Conservation (phyloP, 37 sponge, comb jelly and placozoan species). For the Hexactinellida sp. region DNA sequence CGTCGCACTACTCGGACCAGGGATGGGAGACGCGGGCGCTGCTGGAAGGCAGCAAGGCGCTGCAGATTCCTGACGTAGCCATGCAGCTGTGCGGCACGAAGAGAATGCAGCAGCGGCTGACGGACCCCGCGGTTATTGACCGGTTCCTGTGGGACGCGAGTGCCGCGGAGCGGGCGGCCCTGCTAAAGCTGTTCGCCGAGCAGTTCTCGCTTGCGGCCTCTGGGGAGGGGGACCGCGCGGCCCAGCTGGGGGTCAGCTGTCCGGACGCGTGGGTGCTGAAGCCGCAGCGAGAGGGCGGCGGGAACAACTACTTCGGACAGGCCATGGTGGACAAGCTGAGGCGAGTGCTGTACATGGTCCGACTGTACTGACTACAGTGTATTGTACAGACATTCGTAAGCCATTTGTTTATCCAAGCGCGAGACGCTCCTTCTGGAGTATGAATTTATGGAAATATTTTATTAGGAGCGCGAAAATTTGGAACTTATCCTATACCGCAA, state of each 20-base stretch:
- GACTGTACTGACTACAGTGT: too few species aligned
- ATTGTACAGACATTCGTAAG: too few species aligned
- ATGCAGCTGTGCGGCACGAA: constrained; percentile 3
- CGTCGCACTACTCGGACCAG: neutral
- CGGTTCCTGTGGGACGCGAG: neutral
- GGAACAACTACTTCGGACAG: constrained; percentile 26
- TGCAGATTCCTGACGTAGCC: neutral
- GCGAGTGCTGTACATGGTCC: too few species aligned
- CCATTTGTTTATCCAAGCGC: too few species aligned
- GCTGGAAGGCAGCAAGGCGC: neutral
- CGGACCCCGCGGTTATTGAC: neutral
- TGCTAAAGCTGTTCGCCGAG: neutral
- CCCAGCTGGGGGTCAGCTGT: neutral
- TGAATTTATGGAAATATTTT: too few species aligned
- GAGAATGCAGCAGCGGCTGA: constrained; percentile 1
- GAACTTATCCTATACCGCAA: too few species aligned
- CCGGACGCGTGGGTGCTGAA: constrained; percentile 24
- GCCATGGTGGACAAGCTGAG: constrained; percentile 20
- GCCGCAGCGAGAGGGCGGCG: constrained; percentile 35
- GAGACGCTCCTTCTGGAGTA: too few species aligned
- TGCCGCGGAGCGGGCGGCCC: neutral
- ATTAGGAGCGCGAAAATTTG: too few species aligned
- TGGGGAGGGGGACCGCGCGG: neutral
- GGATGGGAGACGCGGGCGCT: neutral
- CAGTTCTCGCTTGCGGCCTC: neutral